A percentile compares a stretch with the other conserved stretches of the same genome.
These are phyloP conservation scores for Callaeas wilsoni DNA, from an alignment of 2,113 vertebrate species.

Conservation along the genomic window DNA sequence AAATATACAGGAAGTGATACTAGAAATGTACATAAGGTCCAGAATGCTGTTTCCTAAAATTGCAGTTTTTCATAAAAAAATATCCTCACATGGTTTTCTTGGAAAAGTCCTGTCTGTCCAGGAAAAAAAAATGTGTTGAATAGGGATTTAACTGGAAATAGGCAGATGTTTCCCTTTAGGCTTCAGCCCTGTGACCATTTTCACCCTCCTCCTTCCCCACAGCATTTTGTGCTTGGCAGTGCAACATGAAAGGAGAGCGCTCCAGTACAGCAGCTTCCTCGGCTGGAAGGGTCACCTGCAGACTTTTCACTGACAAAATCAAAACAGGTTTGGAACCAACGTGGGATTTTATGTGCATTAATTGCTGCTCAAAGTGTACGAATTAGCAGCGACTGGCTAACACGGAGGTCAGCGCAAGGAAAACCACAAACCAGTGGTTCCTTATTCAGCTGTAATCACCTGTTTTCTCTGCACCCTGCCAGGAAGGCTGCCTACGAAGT, in stretches of 20 bases:
- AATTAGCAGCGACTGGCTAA: not conserved
- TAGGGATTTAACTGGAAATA: constrained; percentile 3
- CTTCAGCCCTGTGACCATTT: constrained; percentile 1
- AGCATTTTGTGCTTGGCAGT: not conserved
- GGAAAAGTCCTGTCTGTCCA: not conserved
- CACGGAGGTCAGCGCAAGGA: not conserved
- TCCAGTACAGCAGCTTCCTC: not conserved
- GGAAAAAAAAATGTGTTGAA: not conserved
- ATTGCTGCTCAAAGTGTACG: not conserved
- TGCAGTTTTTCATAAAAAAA: not conserved
- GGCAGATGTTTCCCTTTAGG: not conserved
- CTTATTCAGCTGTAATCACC: not conserved
- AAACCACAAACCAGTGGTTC: not conserved
- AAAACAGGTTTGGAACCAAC: not conserved
- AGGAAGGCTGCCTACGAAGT: not conserved
- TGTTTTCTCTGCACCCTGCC: not conserved
- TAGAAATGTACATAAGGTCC: constrained; percentile 84
- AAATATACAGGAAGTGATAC: constrained; percentile 86
- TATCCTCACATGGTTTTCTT: constrained; percentile 25
- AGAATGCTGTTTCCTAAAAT: constrained; percentile 68
- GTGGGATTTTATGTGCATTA: not conserved
- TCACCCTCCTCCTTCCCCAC: not conserved
- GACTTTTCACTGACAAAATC: not conserved
- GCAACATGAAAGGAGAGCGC: not conserved
- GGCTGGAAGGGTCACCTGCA: not conserved